Evolutionary conservation across 2,113 vertebrate genomes (phyloP).

Genomic region (Balaenoptera acutorostrata): DNA sequence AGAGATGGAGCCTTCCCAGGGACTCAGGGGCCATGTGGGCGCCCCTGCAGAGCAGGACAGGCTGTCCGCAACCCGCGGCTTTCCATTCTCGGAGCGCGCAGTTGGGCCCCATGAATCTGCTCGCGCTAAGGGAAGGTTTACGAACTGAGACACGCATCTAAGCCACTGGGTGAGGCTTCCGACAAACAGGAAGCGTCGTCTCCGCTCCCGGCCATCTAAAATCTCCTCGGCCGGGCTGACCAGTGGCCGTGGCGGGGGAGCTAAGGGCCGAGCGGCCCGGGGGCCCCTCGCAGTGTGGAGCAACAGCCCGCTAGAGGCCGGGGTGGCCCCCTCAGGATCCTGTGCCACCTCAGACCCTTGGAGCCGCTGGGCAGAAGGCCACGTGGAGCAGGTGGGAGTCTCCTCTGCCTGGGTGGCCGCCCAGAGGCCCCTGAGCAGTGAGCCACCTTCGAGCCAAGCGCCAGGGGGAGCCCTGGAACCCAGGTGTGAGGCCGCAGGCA

Average conservation of each 20-base stretch:
- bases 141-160: neutral
- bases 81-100: too few relatives aligned
- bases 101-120: neutral
- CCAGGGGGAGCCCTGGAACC: conserved; percentile 52
- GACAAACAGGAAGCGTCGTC: neutral
- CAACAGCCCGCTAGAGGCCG: neutral
- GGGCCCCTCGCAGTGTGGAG: rapidly evolving
- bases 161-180: neutral
- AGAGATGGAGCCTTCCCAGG: neutral
- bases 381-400: neutral
- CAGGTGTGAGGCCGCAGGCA: neutral
- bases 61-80: rapidly evolving
- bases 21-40: neutral
- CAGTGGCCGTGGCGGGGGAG: rapidly evolving
- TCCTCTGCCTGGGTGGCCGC: neutral
- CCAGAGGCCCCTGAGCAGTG: neutral
- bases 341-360: neutral
- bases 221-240: neutral
- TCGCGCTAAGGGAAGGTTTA: neutral
- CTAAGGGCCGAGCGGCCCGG: rapidly evolving
- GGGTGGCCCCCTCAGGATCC: rapidly evolving
- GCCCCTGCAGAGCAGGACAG: rapidly evolving
- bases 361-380: neutral
- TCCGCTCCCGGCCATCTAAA: rapidly evolving
- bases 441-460: neutral